A percentile compares a stretch with the other conserved stretches of the same genome.
phyloP scores from a whole-genome alignment of 2,888 invertebrate genomes.

The Dyspetes luteomarginatus region DNA sequence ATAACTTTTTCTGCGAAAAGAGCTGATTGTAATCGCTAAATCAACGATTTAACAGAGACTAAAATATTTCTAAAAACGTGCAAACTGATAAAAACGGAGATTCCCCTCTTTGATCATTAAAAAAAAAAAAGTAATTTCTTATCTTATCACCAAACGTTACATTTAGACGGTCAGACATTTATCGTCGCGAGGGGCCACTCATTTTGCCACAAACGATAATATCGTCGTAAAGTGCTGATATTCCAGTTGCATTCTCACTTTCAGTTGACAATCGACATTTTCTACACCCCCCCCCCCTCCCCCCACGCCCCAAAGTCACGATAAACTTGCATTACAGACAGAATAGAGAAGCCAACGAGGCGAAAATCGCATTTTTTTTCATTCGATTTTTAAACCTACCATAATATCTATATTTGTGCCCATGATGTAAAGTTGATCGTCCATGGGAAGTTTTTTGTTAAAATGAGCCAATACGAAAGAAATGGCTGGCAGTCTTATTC shows the following conservation, averaged over 20 bases:
- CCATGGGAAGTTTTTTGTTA: slow-evolving; percentile 90
- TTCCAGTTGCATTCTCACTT: not conserved
- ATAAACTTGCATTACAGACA: not conserved
- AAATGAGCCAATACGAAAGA: slow-evolving; percentile 92
- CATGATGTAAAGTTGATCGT: slow-evolving; percentile 92
- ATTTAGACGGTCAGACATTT: not conserved
- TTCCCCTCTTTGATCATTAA: not conserved
- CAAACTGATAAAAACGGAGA: not conserved
- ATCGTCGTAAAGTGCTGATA: not conserved
- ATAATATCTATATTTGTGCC: slow-evolving; percentile 93
- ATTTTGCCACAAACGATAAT: slow-evolving; percentile 38
- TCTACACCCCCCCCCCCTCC: no score
- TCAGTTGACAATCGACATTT: not conserved
- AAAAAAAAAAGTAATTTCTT: slow-evolving; percentile 14
- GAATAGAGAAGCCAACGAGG: not conserved
- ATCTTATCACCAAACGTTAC: slow-evolving; percentile 35
- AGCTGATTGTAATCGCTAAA: not conserved
- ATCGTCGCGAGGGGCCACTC: slow-evolving; percentile 16
- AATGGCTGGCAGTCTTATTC: slow-evolving; percentile 92
- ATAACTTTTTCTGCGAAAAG: not conserved
- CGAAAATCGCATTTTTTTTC: no score
- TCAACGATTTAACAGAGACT: not conserved
- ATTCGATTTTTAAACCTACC: slow-evolving; percentile 84
- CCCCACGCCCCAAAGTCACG: no score
- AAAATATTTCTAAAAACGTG: not conserved